Evolutionary conservation across 64 coral and sea anemone species (phyloP), one percentile per base, ranked within the genome.

Genomic region (Actinia equina): DNA sequence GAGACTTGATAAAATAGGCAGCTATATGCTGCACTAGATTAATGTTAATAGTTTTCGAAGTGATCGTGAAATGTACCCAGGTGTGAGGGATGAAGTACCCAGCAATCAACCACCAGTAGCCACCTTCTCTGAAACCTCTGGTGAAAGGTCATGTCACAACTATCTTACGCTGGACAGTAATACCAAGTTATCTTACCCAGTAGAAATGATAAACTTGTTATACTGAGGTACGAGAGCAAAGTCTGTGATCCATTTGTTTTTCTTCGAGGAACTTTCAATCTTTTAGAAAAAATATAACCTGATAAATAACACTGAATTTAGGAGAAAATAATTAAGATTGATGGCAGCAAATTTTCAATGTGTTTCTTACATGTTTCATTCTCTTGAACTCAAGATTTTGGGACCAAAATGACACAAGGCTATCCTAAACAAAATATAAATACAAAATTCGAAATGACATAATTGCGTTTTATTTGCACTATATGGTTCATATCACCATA

Each of bases 131-230:
- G 30, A 37, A 37, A 1, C 30, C 30, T 37, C 30, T 37, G 30
- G 30, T 37, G 30, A 49, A 49, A 49, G 11, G 55, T 57, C 15
- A 12, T 57, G 15, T 57, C 13, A 9, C 13, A n/a, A 65, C 30
- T n/a, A n/a, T n/a, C n/a, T 37, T 0, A 37, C 1, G 30, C 30
- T 37, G 62, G 1, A 71, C 19, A 71, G 5, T 22, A 49, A 82
- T 85, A 51, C 19, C 14, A 64, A 81, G 56, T 49, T 49, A 49
- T 49, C 80, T 87, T 91, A 99, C 97, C 97, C 97, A 17, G 97
- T 99, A 84, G 97, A 95, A 88, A 99, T 99, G 45, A 99, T 99
- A 88, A 99, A 94, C 86, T 99, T 99, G 56, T 95, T 99, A 62
- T 91, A 99, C 6, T 99, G 97, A 59, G 97, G 93, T 88, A 99